Evolutionary conservation across 2,797 vertebrate species (phyloP).

Genomic region (Neosilurus mollespiculum): DNA sequence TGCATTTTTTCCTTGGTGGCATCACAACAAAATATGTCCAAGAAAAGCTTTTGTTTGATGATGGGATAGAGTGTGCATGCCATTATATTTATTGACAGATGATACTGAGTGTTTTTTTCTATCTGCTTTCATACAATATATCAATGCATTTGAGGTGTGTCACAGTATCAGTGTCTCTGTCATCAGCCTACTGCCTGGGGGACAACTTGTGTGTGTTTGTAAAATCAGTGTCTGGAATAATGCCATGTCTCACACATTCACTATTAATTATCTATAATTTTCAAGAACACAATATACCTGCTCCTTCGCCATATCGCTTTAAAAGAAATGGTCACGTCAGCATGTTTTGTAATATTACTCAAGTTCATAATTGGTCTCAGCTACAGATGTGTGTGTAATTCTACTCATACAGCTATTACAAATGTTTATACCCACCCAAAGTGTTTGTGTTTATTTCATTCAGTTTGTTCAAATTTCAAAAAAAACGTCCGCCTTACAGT

Average conservation of each 20-base stretch:
- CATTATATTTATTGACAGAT: conserved; percentile 12
- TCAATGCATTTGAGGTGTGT: conserved; percentile 20
- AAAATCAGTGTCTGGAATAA: conserved; percentile 21
- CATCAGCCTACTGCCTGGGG: conserved; percentile 13
- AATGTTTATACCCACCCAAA: not conserved
- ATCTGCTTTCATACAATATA: conserved; percentile 25
- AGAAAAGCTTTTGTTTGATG: conserved; percentile 51
- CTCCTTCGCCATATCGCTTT: not conserved
- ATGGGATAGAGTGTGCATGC: conserved; percentile 31
- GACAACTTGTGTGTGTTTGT: conserved; percentile 17
- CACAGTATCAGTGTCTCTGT: not conserved
- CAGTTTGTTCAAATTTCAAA: not conserved
- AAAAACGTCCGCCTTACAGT: no score
- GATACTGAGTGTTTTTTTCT: conserved; percentile 30
- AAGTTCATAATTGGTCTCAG: not conserved
- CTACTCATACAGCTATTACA: not conserved
- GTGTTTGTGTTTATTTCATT: not conserved
- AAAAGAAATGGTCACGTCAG: not conserved
- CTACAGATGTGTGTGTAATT: not conserved
- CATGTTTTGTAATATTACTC: not conserved
- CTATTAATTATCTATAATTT: conserved; percentile 6
- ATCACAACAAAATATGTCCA: conserved; percentile 26
- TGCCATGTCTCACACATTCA: conserved; percentile 3
- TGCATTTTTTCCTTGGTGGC: conserved; percentile 16
- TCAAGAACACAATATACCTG: not conserved